Evolutionary conservation across 2,113 vertebrate species (phyloP).

Genomic region (Gadus macrocephalus): DNA sequence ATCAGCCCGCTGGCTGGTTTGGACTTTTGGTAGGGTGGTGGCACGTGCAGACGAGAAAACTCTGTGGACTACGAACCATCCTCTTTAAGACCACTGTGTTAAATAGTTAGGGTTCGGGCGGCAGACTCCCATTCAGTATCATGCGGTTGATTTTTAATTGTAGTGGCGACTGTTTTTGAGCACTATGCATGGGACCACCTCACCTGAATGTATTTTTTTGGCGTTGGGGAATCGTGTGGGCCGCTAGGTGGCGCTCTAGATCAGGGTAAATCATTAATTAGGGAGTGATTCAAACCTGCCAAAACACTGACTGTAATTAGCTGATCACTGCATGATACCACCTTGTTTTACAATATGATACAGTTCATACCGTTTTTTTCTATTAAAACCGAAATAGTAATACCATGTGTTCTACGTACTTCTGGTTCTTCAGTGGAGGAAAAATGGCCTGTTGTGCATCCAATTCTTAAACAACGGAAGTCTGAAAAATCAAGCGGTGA

Average conservation of each 20-base stretch:
- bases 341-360: slow-evolving; percentile 55
- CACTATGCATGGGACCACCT: slow-evolving; percentile 10
- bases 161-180: slow-evolving; percentile 14
- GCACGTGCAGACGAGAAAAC: too few species aligned
- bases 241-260: slow-evolving; percentile 67
- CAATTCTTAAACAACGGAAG: too few species aligned
- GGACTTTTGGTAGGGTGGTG: too few species aligned
- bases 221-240: slow-evolving; percentile 20
- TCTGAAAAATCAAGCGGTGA: too few species aligned
- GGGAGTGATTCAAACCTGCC: slow-evolving; percentile 29
- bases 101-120: background rate
- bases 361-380: slow-evolving; percentile 63
- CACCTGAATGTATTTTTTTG: slow-evolving; percentile 29
- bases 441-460: too few species aligned
- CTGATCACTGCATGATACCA: slow-evolving; percentile 61
- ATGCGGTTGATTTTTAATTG: background rate
- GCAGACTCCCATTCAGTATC: background rate
- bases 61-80: slow-evolving; percentile 24
- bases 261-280: slow-evolving; percentile 46
- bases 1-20: too few species aligned
- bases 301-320: slow-evolving; percentile 48
- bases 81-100: slow-evolving; percentile 12
- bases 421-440: too few species aligned
- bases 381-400: slow-evolving; percentile 66
- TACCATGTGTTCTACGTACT: slow-evolving; percentile 53